Base-by-base conservation (phyloP, 2,888 invertebrate species). In the Sarcophaga rosellei region DNA sequence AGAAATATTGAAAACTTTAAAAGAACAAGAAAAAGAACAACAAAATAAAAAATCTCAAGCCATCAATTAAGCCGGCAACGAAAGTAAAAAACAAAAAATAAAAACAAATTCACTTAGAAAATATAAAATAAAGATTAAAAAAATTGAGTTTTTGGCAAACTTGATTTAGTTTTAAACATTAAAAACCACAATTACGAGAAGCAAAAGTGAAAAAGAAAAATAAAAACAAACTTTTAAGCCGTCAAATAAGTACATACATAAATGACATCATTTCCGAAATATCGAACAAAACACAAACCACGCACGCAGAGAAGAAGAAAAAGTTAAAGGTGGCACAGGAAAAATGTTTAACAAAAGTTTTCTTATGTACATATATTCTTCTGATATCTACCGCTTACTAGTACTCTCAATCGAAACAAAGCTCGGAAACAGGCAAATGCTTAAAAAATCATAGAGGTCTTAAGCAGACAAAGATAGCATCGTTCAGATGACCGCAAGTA, bases 251-350 rank as follows among this genome's bases (percentile, higher is more conserved):
- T 15, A 53, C 5, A 53, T 15, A 53, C 5, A 53, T 20, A 15
- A 15, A 85, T 85, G 85, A 85, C 81, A 85, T 85, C 85, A 85
- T 85, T 74, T 70, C 66, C 66, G 70, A 81, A 69, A 74, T 20
- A 72, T 44, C 17, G 25, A 78, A 62, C 57, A 45, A 21, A 81
- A 68, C n/a, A 66, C 57, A 17, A 62, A 21, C n/a, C 4, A 47
- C 23, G 47, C 4, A 47, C 23, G 47, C 69, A 25, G 4, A 61
- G 4, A 69, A 53, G 12, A 17, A 6, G 25, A 45, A 20, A 20
- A 17, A 53, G 6, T 45, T 20, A 70, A 70, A 79, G 70, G 35
- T 21, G 21, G 3, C 3, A 17, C 6, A 11, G 6, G 65, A 72
- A 72, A 66, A 23, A 73, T 63, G 72, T 80, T 66, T 72, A 23